Evolutionary conservation across 1,140 invertebrate genomes (phyloP).

Genomic region (Agrypnia vestita): DNA sequence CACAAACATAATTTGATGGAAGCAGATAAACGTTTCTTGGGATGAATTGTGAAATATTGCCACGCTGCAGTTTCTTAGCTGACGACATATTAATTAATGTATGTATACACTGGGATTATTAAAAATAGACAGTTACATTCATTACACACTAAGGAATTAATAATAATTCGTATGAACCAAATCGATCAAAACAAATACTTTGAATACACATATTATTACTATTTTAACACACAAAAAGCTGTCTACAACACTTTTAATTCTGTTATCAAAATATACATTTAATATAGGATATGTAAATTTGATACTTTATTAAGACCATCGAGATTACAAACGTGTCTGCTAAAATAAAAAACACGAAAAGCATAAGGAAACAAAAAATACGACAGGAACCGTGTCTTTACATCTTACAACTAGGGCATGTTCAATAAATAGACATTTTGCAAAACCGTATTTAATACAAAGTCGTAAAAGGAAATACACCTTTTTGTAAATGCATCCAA

Average conservation of each 20-base stretch:
- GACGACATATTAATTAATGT: too few species aligned
- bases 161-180: too few species aligned
- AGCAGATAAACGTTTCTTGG: neutral
- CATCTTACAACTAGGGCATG: slow-evolving; percentile 3
- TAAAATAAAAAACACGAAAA: neutral
- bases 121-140: too few species aligned
- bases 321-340: neutral
- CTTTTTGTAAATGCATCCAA: too few species aligned
- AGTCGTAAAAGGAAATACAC: too few species aligned
- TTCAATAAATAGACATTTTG: neutral
- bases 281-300: slow-evolving; percentile 34
- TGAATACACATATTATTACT: too few species aligned
- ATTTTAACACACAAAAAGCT: slow-evolving; percentile 8
- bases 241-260: slow-evolving; percentile 11
- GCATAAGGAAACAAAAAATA: neutral
- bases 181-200: too few species aligned
- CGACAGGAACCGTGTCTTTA: neutral
- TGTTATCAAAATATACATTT: slow-evolving; percentile 40
- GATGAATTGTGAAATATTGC: neutral
- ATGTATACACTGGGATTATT: too few species aligned
- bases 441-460: too few species aligned
- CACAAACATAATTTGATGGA: too few species aligned
- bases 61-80: too few species aligned
- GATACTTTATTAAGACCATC: slow-evolving; percentile 16
- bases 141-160: too few species aligned